Percentiles rank a stretch among this genome's conserved stretches.
Evolutionary conservation across 2,113 vertebrate species (phyloP).

Genomic region (Hypanus sabinus): DNA sequence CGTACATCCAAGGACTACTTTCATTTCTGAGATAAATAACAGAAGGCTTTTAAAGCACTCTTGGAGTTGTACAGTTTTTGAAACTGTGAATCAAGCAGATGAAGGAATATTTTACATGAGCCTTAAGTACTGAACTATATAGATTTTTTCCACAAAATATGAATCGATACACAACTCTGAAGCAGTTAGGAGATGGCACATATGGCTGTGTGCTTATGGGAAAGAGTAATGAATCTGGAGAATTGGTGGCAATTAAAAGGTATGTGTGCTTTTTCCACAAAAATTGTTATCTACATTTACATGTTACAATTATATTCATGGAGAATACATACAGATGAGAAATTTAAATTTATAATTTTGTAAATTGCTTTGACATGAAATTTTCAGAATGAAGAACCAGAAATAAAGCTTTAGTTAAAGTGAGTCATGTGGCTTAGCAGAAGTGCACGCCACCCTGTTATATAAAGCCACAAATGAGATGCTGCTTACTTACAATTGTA

Average conservation of each 20-base stretch:
- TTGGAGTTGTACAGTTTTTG: background rate
- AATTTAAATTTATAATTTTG: background rate
- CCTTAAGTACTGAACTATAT: background rate
- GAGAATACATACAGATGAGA: background rate
- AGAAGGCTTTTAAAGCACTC: background rate
- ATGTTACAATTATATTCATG: background rate
- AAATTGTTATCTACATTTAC: background rate
- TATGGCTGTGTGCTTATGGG: constrained; percentile 94
- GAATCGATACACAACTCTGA: constrained; percentile 92
- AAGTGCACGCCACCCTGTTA: background rate
- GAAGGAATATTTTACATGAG: background rate
- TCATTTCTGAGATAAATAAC: background rate
- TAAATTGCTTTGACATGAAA: background rate
- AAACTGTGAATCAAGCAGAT: background rate
- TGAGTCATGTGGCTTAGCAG: background rate
- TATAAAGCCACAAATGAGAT: background rate
- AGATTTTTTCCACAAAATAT: constrained; percentile 54
- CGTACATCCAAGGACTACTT: background rate
- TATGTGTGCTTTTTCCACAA: constrained; percentile 45
- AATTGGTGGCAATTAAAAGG: constrained; percentile 96
- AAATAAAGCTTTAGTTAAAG: background rate
- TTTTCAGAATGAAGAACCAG: background rate
- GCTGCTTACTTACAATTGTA: background rate
- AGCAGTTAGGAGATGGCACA: constrained; percentile 88
- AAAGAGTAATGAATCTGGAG: constrained; percentile 86